Evolutionary conservation across 2,797 vertebrate species (phyloP).

Genomic region (Argyrosomus regius): DNA sequence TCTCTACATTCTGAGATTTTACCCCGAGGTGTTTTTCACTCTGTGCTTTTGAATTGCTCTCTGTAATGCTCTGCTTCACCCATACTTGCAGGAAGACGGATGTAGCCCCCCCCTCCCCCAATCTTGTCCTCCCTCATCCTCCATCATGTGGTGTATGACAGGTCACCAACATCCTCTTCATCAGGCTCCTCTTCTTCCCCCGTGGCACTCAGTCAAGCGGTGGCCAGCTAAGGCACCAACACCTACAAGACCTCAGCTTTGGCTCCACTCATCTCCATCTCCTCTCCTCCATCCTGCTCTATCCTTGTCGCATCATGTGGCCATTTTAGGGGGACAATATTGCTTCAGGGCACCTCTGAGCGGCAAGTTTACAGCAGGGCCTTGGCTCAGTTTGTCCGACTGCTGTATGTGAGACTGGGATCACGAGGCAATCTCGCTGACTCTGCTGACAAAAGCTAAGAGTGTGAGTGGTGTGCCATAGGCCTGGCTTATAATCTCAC

Average conservation of each 20-base stretch:
- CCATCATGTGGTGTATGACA: constrained; percentile 58
- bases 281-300: constrained; percentile 29
- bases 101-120: constrained; percentile 5
- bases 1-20: constrained; percentile 34
- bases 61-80: constrained; percentile 44
- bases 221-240: constrained; percentile 17
- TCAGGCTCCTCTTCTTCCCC: constrained; percentile 48
- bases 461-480: constrained; percentile 44
- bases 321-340: constrained; percentile 64
- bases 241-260: constrained; percentile 59
- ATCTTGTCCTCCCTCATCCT: constrained; percentile 30
- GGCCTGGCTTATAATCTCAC: constrained; percentile 67
- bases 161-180: constrained; percentile 61
- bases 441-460: constrained; percentile 39
- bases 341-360: constrained; percentile 52
- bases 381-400: constrained; percentile 47
- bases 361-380: constrained; percentile 34
- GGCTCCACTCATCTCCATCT: constrained; percentile 41
- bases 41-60: constrained; percentile 44
- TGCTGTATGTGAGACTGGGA: constrained; percentile 50
- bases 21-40: constrained; percentile 46
- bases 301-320: constrained; percentile 51
- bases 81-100: constrained; percentile 34
- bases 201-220: constrained; percentile 64
- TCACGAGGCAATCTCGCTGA: constrained; percentile 43